A percentile compares a stretch with the other conserved stretches of the same genome.
These are phyloP conservation scores for Acomys russatus DNA, from an alignment of 2,797 vertebrate species.

Conservation along the genomic window DNA sequence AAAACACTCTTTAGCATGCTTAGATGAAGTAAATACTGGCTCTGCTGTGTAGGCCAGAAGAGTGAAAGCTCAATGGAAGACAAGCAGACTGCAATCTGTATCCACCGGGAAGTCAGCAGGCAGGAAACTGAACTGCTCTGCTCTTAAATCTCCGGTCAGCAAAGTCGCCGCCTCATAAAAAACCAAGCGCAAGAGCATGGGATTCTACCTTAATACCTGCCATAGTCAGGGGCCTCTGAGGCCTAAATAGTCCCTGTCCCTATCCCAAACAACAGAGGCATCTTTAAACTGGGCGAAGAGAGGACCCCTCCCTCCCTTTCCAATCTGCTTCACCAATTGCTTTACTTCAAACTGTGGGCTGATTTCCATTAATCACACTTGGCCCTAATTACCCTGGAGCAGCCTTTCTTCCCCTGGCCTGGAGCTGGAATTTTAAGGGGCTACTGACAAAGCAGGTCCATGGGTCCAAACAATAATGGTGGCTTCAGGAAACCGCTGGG, in stretches of 20 bases:
- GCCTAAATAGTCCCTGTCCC: background rate
- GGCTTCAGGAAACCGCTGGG: conserved; percentile 50
- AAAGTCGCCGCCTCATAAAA: conserved; percentile 44
- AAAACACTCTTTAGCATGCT: conserved; percentile 27
- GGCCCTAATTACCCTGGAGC: conserved; percentile 78
- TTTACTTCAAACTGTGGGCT: conserved; percentile 78
- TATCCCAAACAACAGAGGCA: conserved; percentile 58
- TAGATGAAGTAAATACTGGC: conserved; percentile 56
- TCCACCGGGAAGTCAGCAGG: conserved; percentile 59
- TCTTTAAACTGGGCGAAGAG: conserved; percentile 37
- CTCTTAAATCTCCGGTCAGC: conserved; percentile 63
- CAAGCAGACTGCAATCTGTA: conserved; percentile 46
- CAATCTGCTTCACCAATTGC: conserved; percentile 69
- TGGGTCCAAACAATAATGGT: conserved; percentile 70
- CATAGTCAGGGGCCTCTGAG: background rate
- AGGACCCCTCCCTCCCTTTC: background rate
- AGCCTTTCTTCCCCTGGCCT: conserved; percentile 75
- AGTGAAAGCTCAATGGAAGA: conserved; percentile 42
- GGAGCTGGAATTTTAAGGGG: conserved; percentile 81
- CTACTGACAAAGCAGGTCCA: conserved; percentile 70
- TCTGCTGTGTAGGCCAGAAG: conserved; percentile 35
- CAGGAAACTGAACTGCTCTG: conserved; percentile 63
- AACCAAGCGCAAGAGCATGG: background rate
- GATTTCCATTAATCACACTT: conserved; percentile 82
- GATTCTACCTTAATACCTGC: conserved; percentile 51